These are phyloP conservation scores for Rhorus exstirpatorius DNA, from an alignment of 2,888 invertebrate genomes.

Conservation along the genomic window DNA sequence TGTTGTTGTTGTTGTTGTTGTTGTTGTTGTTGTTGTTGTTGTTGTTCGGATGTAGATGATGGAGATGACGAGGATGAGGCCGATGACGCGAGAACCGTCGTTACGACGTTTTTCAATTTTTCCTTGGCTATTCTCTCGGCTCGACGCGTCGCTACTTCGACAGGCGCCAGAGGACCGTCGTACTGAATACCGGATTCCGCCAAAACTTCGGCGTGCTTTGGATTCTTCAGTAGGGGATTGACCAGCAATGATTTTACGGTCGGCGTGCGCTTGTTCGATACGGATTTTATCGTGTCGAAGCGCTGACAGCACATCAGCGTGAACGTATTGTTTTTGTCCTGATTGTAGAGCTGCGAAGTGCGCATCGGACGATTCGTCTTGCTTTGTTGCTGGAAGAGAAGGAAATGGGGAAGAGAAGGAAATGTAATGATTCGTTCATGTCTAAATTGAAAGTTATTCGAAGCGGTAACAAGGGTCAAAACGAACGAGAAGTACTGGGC, in stretches of 20 bases:
- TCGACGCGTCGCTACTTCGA: constrained; percentile 92
- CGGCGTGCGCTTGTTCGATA: constrained; percentile 91
- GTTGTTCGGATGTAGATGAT: constrained; percentile 81
- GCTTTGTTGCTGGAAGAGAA: constrained; percentile 86
- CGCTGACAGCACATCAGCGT: constrained; percentile 90
- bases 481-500: too few species aligned
- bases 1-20: constrained; percentile 78
- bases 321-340: constrained; percentile 92
- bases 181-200: constrained; percentile 94
- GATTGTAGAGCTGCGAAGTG: constrained; percentile 91
- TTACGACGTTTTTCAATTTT: constrained; percentile 88
- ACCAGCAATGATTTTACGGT: constrained; percentile 92
- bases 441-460: too few species aligned
- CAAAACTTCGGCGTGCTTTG: constrained; percentile 94
- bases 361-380: constrained; percentile 91
- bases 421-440: not conserved
- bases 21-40: constrained; percentile 80
- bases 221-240: constrained; percentile 91
- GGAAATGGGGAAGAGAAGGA: not conserved
- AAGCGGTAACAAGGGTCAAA: too few species aligned
- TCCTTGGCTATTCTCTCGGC: constrained; percentile 95
- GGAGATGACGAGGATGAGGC: constrained; percentile 46
- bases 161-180: constrained; percentile 94
- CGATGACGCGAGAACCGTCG: constrained; percentile 64
- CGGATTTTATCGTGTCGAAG: constrained; percentile 92